Evolutionary conservation across 2,888 invertebrate genomes (phyloP).

Genomic region (Abrostola triplasia): DNA sequence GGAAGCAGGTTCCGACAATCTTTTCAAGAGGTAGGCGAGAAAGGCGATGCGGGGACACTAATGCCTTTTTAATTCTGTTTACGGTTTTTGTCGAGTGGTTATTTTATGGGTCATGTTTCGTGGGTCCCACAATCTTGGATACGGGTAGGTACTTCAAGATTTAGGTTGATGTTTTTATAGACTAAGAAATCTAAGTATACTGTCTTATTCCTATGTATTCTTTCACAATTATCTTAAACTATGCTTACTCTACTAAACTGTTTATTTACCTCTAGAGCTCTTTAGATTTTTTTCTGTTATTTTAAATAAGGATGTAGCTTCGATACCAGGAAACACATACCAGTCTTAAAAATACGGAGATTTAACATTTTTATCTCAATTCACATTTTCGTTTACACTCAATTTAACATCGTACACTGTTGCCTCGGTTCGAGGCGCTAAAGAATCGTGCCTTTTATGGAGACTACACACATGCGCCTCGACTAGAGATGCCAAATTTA

Average conservation of each 20-base stretch:
- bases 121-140: no score
- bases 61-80: conserved; percentile 6
- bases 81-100: background rate
- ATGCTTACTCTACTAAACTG: no score
- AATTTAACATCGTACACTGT: conserved; percentile 15
- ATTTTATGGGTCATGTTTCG: background rate
- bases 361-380: conserved; percentile 11
- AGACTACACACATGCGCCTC: background rate
- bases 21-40: conserved; percentile 8
- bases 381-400: conserved; percentile 20
- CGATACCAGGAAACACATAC: no score
- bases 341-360: background rate
- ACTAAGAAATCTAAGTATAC: no score
- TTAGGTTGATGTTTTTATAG: background rate
- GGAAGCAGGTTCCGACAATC: conserved; percentile 17
- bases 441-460: conserved; percentile 18
- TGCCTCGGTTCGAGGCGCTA: conserved; percentile 11
- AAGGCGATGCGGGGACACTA: background rate
- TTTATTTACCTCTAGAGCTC: no score
- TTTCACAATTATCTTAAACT: no score
- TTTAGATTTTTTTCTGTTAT: no score
- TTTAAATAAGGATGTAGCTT: no score
- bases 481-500: background rate
- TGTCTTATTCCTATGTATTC: no score
- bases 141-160: conserved; percentile 6